phyloP scores from a whole-genome alignment of 1,140 invertebrate species.

The Heliothis virescens region DNA sequence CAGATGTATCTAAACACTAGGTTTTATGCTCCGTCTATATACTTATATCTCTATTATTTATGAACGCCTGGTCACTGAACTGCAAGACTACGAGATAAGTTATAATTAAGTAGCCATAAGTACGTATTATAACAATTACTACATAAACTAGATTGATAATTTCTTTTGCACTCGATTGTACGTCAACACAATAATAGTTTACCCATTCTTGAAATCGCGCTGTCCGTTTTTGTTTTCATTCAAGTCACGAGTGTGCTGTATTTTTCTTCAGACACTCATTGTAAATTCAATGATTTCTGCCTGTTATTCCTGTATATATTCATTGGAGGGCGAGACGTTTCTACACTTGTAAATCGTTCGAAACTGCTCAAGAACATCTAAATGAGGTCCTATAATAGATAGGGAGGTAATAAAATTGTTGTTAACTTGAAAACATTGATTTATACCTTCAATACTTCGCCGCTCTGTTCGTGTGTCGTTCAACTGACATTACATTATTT shows the following conservation, averaged over 20 bases:
- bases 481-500: slow-evolving; percentile 11
- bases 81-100: slow-evolving; percentile 18
- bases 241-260: slow-evolving; percentile 9
- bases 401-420: slow-evolving; percentile 6
- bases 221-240: slow-evolving; percentile 5
- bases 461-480: neutral
- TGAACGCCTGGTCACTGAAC: slow-evolving; percentile 39
- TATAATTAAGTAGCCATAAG: slow-evolving; percentile 30
- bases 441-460: slow-evolving; percentile 28
- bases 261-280: slow-evolving; percentile 32
- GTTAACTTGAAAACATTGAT: neutral
- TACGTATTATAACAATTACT: neutral
- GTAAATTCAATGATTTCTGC: slow-evolving; percentile 40
- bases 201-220: neutral
- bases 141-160: neutral
- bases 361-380: slow-evolving; percentile 1
- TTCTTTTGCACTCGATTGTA: neutral
- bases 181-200: slow-evolving; percentile 2
- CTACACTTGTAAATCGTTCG: neutral
- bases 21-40: slow-evolving; percentile 57
- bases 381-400: slow-evolving; percentile 13
- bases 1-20: slow-evolving; percentile 48
- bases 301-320: slow-evolving; percentile 46
- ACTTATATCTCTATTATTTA: slow-evolving; percentile 52
- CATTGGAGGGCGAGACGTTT: slow-evolving; percentile 6